These are phyloP conservation scores for Atrichornis clamosus DNA, from an alignment of 2,113 vertebrate genomes.

Conservation along the genomic window DNA sequence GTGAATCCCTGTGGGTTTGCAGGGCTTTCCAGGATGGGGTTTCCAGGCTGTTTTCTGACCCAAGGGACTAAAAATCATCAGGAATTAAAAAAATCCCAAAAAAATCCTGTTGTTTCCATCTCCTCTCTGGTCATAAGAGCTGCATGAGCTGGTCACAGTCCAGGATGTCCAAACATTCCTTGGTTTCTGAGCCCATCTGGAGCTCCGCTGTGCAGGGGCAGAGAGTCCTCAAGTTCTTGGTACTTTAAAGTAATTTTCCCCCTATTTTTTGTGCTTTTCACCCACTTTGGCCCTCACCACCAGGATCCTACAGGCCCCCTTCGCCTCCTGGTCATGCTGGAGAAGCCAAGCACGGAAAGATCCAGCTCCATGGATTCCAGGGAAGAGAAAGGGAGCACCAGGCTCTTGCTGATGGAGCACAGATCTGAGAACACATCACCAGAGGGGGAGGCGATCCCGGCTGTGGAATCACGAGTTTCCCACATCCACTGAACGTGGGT, in stretches of 20 bases:
- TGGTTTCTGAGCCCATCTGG: not conserved
- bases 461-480: not conserved
- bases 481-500: not conserved
- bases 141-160: not conserved
- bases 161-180: not conserved
- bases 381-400: not conserved
- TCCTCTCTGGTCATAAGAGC: not conserved
- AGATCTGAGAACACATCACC: not conserved
- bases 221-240: not conserved
- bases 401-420: not conserved
- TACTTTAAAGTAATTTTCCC: not conserved
- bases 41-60: not conserved
- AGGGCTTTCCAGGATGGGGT: not conserved
- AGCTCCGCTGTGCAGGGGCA: not conserved
- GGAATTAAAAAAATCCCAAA: not conserved
- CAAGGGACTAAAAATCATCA: not conserved
- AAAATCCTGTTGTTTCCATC: not conserved
- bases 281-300: accelerated
- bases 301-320: not conserved
- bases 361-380: not conserved
- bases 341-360: not conserved
- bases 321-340: not conserved
- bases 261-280: not conserved
- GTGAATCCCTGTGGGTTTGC: accelerated
- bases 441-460: not conserved